Conservation (phyloP, 1,140 invertebrate species). For the Trachymyrmex cornetzi region DNA sequence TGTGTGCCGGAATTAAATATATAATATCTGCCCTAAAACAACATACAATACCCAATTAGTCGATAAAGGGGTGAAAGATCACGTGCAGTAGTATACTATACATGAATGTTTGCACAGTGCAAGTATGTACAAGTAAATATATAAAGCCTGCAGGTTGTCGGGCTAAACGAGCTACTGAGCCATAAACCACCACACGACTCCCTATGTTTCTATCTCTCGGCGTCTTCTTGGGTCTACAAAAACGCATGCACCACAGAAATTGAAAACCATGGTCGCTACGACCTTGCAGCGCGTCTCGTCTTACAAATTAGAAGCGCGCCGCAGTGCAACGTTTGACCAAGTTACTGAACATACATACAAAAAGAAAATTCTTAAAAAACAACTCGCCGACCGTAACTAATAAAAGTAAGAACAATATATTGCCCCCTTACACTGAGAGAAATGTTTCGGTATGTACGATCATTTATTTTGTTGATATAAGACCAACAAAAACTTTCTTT, state of each 20-base stretch:
- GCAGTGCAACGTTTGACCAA: not conserved
- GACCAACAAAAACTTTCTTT: too few relatives aligned
- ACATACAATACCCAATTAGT: slow-evolving; percentile 37
- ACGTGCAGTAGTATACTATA: slow-evolving; percentile 24
- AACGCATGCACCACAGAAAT: slow-evolving; percentile 78
- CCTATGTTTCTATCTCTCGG: slow-evolving; percentile 28
- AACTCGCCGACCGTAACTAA: not conserved
- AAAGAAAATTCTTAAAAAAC: not conserved
- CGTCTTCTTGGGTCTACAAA: slow-evolving; percentile 71
- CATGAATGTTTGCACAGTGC: slow-evolving; percentile 42
- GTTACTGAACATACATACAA: not conserved
- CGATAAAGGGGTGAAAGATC: slow-evolving; percentile 36
- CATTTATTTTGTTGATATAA: too few relatives aligned
- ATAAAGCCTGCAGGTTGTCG: slow-evolving; percentile 59
- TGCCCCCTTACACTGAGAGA: too few relatives aligned
- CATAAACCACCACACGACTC: slow-evolving; percentile 77
- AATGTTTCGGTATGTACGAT: too few relatives aligned
- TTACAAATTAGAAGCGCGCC: slow-evolving; percentile 66
- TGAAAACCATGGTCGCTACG: slow-evolving; percentile 77
- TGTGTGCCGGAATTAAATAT: not conserved
- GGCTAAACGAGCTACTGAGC: slow-evolving; percentile 68
- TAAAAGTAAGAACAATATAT: slow-evolving; percentile 1
- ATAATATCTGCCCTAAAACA: not conserved
- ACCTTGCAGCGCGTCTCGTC: slow-evolving; percentile 60
- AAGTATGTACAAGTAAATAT: slow-evolving; percentile 56